Evolutionary conservation across 2,113 vertebrate genomes (phyloP).

Genomic region (Corydoras sp.): DNA sequence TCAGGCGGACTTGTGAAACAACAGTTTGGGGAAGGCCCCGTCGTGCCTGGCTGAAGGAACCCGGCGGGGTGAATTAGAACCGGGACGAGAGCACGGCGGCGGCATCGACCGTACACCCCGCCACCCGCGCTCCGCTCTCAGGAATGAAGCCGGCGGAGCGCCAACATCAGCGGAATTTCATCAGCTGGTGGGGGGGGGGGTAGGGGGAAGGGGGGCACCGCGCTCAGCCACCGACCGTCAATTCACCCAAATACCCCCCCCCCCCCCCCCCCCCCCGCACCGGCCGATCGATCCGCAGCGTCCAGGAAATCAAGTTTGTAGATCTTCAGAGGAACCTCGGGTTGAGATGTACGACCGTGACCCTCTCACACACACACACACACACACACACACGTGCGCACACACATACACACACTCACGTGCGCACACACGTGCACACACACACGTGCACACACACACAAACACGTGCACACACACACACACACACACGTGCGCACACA

Average conservation of each 20-base stretch:
- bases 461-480: too few species aligned
- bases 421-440: too few species aligned
- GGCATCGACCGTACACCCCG: conserved; percentile 14
- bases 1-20: too few species aligned
- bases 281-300: not conserved
- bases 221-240: not conserved
- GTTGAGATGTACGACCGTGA: not conserved
- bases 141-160: not conserved
- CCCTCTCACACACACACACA: not conserved
- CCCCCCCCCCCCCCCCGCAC: not conserved
- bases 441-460: conserved; percentile 11
- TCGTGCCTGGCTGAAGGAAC: too few species aligned
- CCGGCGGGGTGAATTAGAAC: too few species aligned
- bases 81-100: conserved; percentile 20
- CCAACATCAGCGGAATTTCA: not conserved
- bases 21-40: too few species aligned
- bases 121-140: not conserved
- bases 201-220: too few species aligned
- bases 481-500: too few species aligned
- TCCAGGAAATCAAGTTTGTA: not conserved
- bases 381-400: too few species aligned
- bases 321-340: not conserved
- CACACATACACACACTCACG: too few species aligned
- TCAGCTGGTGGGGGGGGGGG: not conserved
- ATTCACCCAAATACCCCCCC: too few species aligned